A percentile compares a stretch with the other conserved stretches of the same genome.
Evolutionary conservation across 2,797 vertebrate genomes (phyloP).

Genomic region (Spinibarbus caldwelli): DNA sequence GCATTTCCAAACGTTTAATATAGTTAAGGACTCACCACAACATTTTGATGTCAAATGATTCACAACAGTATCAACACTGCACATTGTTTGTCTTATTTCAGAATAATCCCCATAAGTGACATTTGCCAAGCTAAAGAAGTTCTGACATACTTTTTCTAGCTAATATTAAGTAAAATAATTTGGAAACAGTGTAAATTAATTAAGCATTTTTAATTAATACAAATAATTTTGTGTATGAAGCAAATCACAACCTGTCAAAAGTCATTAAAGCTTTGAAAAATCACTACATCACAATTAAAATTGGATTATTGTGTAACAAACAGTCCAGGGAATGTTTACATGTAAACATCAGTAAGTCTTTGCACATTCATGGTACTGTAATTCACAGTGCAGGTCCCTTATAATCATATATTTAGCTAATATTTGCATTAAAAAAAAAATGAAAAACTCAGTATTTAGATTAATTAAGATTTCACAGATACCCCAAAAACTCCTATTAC

Average conservation of each 20-base stretch:
- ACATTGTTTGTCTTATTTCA: neutral
- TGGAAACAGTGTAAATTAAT: neutral
- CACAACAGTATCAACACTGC: neutral
- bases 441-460: neutral
- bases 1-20: neutral
- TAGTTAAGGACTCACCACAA: too few species aligned
- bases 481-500: neutral
- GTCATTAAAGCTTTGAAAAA: neutral
- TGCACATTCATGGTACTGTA: neutral
- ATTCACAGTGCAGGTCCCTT: conserved; percentile 13
- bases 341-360: neutral
- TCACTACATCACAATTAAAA: neutral
- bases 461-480: neutral
- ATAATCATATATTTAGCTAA: neutral
- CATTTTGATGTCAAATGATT: neutral
- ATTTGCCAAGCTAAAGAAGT: neutral
- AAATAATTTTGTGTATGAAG: neutral
- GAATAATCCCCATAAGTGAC: neutral
- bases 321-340: neutral
- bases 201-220: neutral
- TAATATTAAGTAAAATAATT: neutral
- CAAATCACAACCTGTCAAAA: neutral
- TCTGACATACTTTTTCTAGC: neutral
- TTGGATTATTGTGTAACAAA: neutral
- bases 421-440: neutral